Evolutionary conservation across 1,140 invertebrate species (phyloP), one percentile per base, ranked within the genome.

Genomic region (Euwallacea similis): DNA sequence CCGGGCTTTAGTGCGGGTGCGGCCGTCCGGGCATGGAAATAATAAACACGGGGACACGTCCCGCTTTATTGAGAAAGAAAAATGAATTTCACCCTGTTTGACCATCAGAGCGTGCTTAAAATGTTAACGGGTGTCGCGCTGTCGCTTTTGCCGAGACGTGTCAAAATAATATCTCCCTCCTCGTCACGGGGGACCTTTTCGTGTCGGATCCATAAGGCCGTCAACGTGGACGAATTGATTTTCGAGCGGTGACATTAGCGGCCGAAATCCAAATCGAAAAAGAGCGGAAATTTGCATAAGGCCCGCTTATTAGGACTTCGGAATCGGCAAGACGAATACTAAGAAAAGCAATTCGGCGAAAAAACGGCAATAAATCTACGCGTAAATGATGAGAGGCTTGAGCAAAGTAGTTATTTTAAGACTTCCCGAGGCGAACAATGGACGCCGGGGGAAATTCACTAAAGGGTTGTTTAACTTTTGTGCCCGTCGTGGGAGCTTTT

Each of bases 31-130:
- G 21, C 21, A 33, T 33, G 21, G 21, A 33, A 33, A 33, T 33
- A 33, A 33, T 33, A 33, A 33, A 33, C 21, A 33, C 21, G 1
- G 21, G 21, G 21, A 33, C 21, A 33, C 21, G 21, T 33, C 21
- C 21, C 21, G 21, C 21, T 33, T 33, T 33, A 33, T 33, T 4
- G 21, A 33, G 21, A 50, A 50, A 50, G 46, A 50, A 50, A 50
- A 50, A 50, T 50, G 46, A 50, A 50, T 50, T 50, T 50, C 46
- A 50, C 46, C 46, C 46, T 50, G 46, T 50, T 50, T 50, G 46
- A 50, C 46, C 46, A 13, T 50, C 46, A 13, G 46, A 50, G 46
- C 46, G 46, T 50, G 46, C 46, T 13, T 13, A 13, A 50, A 50
- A 50, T 50, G 46, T 50, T 50, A 50, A 50, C 46, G 46, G 46